Evolutionary conservation across 2,113 vertebrate species (phyloP).

Genomic region (Capra hircus): DNA sequence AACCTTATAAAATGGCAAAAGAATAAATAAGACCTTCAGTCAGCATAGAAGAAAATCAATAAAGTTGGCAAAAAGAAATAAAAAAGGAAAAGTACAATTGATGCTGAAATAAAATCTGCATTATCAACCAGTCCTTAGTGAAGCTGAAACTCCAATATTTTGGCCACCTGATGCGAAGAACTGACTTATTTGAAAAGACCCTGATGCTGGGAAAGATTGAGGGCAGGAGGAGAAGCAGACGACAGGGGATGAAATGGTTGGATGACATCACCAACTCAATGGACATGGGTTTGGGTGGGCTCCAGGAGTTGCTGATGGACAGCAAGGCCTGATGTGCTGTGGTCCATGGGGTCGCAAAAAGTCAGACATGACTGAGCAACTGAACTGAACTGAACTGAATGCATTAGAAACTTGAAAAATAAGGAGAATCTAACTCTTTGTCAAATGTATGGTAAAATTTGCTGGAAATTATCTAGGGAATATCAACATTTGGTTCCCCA

Average conservation of each 20-base stretch:
- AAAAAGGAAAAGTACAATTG: neutral
- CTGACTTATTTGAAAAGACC: neutral
- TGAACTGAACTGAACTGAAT: neutral
- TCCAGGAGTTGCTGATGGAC: too few species aligned
- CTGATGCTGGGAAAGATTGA: neutral
- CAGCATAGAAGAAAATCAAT: neutral
- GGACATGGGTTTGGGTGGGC: neutral
- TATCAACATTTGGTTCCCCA: slow-evolving; percentile 66
- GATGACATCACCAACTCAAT: neutral
- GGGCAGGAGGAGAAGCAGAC: too few species aligned
- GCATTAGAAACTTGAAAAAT: slow-evolving; percentile 18
- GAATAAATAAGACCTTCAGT: neutral
- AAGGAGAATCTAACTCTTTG: slow-evolving; percentile 36
- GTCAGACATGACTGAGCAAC: too few species aligned
- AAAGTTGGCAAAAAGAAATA: neutral
- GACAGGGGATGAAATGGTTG: neutral
- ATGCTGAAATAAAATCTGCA: neutral
- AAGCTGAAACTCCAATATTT: neutral
- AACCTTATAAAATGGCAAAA: neutral
- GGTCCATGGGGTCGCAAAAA: too few species aligned
- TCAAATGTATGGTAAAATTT: slow-evolving; percentile 33
- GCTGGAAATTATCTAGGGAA: slow-evolving; percentile 47
- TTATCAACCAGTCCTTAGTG: neutral
- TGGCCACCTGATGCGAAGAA: neutral
- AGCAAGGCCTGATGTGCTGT: too few species aligned